A percentile compares a stretch with the other conserved stretches of the same genome.
Conservation (phyloP, 1,140 invertebrate genomes). For the Drosophila hydei region DNA sequence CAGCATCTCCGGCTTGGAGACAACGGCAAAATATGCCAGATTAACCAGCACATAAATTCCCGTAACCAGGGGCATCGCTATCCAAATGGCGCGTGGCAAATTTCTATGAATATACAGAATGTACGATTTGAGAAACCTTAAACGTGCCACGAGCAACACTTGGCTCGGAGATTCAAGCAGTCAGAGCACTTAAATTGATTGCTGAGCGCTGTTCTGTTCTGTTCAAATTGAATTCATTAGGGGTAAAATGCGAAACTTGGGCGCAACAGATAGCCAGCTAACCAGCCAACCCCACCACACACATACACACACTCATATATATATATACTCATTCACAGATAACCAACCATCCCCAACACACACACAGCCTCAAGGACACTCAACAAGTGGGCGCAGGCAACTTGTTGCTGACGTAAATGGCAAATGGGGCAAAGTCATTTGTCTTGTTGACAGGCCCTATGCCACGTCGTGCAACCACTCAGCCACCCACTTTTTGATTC, state of each 20-base stretch:
- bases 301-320: conserved; percentile 6
- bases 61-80: conserved; percentile 94
- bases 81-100: conserved; percentile 93
- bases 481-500: not conserved
- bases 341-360: conserved; percentile 1
- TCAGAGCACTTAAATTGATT: conserved; percentile 72
- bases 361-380: conserved; percentile 53
- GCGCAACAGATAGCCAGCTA: not conserved
- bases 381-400: conserved; percentile 66
- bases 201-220: conserved; percentile 2
- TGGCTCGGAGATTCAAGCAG: conserved; percentile 19
- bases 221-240: conserved; percentile 78
- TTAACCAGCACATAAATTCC: conserved; percentile 94
- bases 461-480: not conserved
- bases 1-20: conserved; percentile 91
- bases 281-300: not conserved
- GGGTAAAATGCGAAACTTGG: conserved; percentile 16
- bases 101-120: conserved; percentile 86
- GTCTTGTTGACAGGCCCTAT: conserved; percentile 37
- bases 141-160: conserved; percentile 17
- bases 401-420: conserved; percentile 71
- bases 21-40: conserved; percentile 94
- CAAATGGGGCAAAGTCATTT: conserved; percentile 45
- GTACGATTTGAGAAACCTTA: conserved; percentile 24
- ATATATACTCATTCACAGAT: too few species aligned